A percentile compares a stretch with the other conserved stretches of the same genome.
Conservation (phyloP, 2,113 vertebrate genomes). For the Aegotheles bennettii region DNA sequence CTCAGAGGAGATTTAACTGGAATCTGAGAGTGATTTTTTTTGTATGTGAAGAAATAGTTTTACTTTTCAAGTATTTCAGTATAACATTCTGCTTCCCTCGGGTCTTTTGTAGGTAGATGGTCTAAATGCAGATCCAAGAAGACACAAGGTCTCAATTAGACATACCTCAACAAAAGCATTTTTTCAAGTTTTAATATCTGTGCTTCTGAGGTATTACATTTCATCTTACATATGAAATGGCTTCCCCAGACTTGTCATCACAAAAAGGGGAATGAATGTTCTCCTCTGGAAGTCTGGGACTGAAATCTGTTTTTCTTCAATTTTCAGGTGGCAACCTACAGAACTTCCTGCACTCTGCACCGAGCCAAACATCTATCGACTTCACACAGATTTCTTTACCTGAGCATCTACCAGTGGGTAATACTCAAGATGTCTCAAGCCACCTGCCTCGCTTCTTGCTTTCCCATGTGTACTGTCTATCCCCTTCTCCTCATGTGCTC, state of each 20-base stretch:
- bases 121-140: not conserved
- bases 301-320: not conserved
- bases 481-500: not conserved
- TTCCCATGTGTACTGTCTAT: not conserved
- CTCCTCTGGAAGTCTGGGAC: not conserved
- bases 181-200: not conserved
- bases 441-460: not conserved
- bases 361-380: not conserved
- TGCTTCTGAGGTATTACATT: not conserved
- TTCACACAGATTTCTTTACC: not conserved
- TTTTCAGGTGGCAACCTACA: not conserved
- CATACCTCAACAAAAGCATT: not conserved
- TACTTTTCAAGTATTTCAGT: not conserved
- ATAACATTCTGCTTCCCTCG: not conserved
- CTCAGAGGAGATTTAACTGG: not conserved
- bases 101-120: not conserved
- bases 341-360: not conserved
- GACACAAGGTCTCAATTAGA: not conserved
- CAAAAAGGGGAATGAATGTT: not conserved
- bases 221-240: not conserved
- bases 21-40: not conserved
- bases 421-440: not conserved
- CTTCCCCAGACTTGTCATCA: not conserved
- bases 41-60: not conserved
- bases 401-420: not conserved